Percentiles rank a stretch among this genome's conserved stretches.
Conservation (phyloP, 2,113 vertebrate species). For the Paradoxurus hermaphroditus region DNA sequence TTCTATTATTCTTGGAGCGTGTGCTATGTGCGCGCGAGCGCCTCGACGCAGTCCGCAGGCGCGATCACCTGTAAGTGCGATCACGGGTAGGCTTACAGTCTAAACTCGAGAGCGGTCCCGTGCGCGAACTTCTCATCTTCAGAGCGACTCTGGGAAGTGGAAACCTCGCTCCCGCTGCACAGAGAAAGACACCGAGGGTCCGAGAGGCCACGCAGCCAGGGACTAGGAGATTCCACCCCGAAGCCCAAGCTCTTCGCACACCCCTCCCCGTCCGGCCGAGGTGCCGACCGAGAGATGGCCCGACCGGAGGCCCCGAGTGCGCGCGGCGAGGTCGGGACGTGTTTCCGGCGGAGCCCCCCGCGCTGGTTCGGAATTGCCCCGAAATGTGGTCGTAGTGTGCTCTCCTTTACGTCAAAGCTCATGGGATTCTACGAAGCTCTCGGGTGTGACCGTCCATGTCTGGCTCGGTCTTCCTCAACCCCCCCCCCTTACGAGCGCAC, state of each 20-base stretch:
- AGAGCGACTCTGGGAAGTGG: fast-evolving
- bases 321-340: fast-evolving
- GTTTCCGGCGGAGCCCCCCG: background rate
- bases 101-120: background rate
- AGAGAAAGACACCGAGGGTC: background rate
- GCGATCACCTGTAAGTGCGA: too few species aligned
- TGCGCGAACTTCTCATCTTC: background rate
- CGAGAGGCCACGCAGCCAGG: fast-evolving
- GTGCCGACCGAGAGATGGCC: background rate
- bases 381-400: fast-evolving
- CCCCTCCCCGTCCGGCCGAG: background rate
- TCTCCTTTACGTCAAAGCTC: background rate
- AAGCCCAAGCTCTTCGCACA: fast-evolving
- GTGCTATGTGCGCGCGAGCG: fast-evolving
- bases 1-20: background rate
- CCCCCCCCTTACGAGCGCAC: too few species aligned
- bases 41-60: too few species aligned
- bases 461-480: background rate
- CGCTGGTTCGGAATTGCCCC: too few species aligned
- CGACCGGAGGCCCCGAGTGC: too few species aligned
- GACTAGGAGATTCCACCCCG: fast-evolving
- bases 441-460: background rate
- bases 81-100: background rate
- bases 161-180: background rate
- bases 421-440: background rate